Conservation (phyloP, 2,888 invertebrate species). For the Polydrusus cervinus region DNA sequence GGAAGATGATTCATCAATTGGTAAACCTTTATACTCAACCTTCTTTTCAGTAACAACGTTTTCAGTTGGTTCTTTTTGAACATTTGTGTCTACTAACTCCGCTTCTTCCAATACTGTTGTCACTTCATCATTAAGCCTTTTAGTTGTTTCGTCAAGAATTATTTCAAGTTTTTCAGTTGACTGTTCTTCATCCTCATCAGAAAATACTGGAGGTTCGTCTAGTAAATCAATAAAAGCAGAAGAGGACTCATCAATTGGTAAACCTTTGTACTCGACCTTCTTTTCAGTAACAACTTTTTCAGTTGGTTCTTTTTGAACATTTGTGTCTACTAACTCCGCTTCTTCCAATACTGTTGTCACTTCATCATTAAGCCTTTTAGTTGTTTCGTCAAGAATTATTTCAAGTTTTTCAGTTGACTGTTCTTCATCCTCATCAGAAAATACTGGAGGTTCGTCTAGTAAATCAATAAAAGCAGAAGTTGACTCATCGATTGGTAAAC, state of each 20-base stretch:
- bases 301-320: conserved; percentile 8
- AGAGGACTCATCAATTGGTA: conserved; percentile 49
- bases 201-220: conserved; percentile 64
- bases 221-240: conserved; percentile 60
- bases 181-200: conserved; percentile 62
- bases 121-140: too few relatives aligned
- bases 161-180: not conserved
- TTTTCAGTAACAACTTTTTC: conserved; percentile 15
- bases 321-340: not conserved
- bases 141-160: conserved; percentile 37
- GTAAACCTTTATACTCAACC: conserved; percentile 59
- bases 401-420: not conserved
- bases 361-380: not conserved
- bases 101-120: not conserved
- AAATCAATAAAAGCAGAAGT: conserved; percentile 58
- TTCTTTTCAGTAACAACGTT: conserved; percentile 26
- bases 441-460: conserved; percentile 61
- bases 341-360: not conserved
- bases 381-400: not conserved
- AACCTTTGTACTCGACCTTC: conserved; percentile 35
- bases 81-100: not conserved
- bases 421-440: conserved; percentile 59
- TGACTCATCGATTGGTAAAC: conserved; percentile 60
- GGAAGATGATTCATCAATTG: conserved; percentile 58
- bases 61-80: not conserved